Evolutionary conservation across 2,797 vertebrate species (phyloP).

Genomic region (Bovichtus variegatus): DNA sequence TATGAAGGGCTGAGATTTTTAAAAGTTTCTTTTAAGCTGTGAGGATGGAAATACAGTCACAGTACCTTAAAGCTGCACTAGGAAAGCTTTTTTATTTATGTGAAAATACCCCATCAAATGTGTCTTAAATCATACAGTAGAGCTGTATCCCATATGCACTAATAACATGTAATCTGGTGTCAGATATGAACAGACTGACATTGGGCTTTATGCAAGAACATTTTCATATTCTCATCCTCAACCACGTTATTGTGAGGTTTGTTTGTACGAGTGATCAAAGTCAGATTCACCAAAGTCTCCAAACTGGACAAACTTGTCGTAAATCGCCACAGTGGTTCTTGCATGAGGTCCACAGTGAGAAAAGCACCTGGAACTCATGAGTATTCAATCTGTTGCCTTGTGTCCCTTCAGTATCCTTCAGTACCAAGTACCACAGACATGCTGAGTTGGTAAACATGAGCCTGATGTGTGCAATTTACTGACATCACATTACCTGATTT

Average conservation of each 20-base stretch:
- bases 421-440: constrained; percentile 16
- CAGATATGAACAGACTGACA: not conserved
- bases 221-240: not conserved
- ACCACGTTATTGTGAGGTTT: not conserved
- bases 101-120: not conserved
- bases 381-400: not conserved
- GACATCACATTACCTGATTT: constrained; percentile 50
- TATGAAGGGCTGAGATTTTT: constrained; percentile 9
- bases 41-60: constrained; percentile 28
- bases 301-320: too few relatives aligned
- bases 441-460: constrained; percentile 22
- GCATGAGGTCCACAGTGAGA: constrained; percentile 6
- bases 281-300: not conserved
- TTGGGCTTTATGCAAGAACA: constrained; percentile 27
- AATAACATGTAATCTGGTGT: constrained; percentile 10
- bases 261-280: not conserved
- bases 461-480: constrained; percentile 38
- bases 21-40: not conserved
- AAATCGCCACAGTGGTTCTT: not conserved
- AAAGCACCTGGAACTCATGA: not conserved
- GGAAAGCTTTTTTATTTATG: constrained; percentile 1
- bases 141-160: not conserved
- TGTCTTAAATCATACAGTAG: not conserved
- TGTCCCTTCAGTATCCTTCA: not conserved
- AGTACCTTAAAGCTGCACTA: constrained; percentile 42